Percentiles rank a stretch among this genome's conserved stretches.
These are phyloP conservation scores for Lutraria rhynchaena DNA, from an alignment of 1,140 invertebrate species.

Conservation along the genomic window DNA sequence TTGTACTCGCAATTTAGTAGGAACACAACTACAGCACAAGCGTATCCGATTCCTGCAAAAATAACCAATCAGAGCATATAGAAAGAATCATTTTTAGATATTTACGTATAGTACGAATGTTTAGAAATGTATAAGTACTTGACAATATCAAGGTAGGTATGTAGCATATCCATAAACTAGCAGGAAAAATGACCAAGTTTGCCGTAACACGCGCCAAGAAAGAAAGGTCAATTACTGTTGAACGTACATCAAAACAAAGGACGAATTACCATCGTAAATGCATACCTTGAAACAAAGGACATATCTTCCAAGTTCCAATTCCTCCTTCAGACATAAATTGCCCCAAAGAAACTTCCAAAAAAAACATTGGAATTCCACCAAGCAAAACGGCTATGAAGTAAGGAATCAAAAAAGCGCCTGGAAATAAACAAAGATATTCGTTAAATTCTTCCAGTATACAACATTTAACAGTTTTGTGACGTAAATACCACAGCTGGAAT, in stretches of 20 bases:
- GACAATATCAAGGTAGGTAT: too few relatives aligned
- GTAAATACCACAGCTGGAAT: too few relatives aligned
- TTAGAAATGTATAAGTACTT: too few relatives aligned
- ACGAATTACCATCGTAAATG: too few relatives aligned
- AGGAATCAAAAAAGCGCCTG: slow-evolving; percentile 88
- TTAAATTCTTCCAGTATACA: not conserved
- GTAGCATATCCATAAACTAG: too few relatives aligned
- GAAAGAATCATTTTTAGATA: too few relatives aligned
- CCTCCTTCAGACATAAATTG: slow-evolving; percentile 90
- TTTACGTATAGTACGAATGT: too few relatives aligned
- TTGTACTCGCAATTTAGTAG: slow-evolving; percentile 80
- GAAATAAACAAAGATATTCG: not conserved
- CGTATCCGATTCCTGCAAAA: slow-evolving; percentile 76
- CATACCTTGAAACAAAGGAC: slow-evolving; percentile 90
- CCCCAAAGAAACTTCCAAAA: slow-evolving; percentile 90
- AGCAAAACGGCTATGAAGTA: slow-evolving; percentile 86
- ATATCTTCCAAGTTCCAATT: slow-evolving; percentile 89
- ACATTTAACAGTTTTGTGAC: too few relatives aligned
- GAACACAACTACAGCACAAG: slow-evolving; percentile 76
- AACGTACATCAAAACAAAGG: not conserved
- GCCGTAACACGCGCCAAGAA: too few relatives aligned
- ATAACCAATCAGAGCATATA: too few relatives aligned
- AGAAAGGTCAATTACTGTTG: too few relatives aligned
- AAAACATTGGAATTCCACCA: slow-evolving; percentile 88
- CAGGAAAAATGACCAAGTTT: too few relatives aligned